Conservation (phyloP, 2,113 vertebrate genomes). For the Stercorarius parasiticus region DNA sequence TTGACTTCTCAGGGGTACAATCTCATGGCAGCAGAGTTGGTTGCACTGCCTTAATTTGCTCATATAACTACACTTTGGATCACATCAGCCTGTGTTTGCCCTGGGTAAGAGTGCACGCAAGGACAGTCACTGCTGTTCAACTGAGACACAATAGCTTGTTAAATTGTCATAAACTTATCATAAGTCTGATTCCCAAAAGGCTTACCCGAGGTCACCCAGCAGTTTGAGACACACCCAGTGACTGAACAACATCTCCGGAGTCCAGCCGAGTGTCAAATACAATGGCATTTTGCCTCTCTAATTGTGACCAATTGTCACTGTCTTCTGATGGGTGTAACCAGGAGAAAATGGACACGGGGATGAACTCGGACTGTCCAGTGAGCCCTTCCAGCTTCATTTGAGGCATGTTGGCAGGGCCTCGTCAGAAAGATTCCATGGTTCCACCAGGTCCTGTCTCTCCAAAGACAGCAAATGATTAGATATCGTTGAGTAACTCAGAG, state of each 20-base stretch:
- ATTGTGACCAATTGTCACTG: constrained; percentile 39
- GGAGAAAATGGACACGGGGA: constrained; percentile 7
- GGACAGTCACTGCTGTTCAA: constrained; percentile 57
- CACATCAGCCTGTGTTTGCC: not conserved
- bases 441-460: not conserved
- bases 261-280: constrained; percentile 30
- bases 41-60: not conserved
- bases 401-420: not conserved
- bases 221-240: constrained; percentile 54
- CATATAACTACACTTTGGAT: not conserved
- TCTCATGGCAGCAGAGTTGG: not conserved
- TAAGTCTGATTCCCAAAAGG: constrained; percentile 55
- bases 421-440: not conserved
- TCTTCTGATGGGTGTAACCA: constrained; percentile 7
- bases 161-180: constrained; percentile 63
- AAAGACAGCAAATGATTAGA: not conserved
- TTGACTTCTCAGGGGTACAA: not conserved
- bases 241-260: constrained; percentile 34
- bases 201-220: constrained; percentile 61
- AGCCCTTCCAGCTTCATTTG: not conserved
- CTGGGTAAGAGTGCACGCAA: constrained; percentile 53
- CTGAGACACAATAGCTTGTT: constrained; percentile 69
- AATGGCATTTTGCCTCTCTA: constrained; percentile 52
- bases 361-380: not conserved
- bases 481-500: not conserved